These are phyloP conservation scores for Myathropa florea DNA, from an alignment of 2,888 invertebrate species.

Conservation along the genomic window DNA sequence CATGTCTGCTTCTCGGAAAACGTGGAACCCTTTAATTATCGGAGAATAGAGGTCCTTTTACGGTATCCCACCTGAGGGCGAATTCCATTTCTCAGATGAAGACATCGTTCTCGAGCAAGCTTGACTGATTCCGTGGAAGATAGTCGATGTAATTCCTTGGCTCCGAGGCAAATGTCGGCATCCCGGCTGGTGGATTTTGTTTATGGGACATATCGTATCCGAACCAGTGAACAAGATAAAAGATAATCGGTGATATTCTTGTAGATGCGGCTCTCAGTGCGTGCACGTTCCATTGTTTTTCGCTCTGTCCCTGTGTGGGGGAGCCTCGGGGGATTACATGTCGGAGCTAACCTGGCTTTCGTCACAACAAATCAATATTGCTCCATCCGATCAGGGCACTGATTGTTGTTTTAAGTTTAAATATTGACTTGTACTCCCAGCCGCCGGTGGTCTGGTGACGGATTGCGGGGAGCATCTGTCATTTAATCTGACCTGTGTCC, in stretches of 20 bases:
- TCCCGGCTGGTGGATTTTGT: slow-evolving; percentile 25
- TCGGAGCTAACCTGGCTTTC: slow-evolving; percentile 6
- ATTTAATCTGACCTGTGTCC: slow-evolving; percentile 11
- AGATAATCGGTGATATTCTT: slow-evolving; percentile 40
- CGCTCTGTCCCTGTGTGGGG: not conserved
- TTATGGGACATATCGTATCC: slow-evolving; percentile 54
- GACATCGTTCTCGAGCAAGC: slow-evolving; percentile 14
- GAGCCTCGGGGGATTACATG: not conserved
- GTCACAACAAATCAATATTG: slow-evolving; percentile 46
- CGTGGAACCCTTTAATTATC: slow-evolving; percentile 22
- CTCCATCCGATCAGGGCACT: slow-evolving; percentile 1
- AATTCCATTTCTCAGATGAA: slow-evolving; percentile 5
- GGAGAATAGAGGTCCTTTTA: not conserved
- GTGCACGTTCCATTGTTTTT: not conserved
- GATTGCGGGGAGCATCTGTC: slow-evolving; percentile 15
- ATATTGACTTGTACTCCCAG: not conserved
- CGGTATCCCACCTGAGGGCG: not conserved
- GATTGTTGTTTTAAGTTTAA: slow-evolving; percentile 41
- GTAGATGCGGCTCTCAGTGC: not conserved
- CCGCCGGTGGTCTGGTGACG: not conserved
- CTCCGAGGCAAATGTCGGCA: slow-evolving; percentile 30
- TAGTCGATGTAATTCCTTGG: slow-evolving; percentile 34
- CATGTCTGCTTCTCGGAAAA: not conserved
- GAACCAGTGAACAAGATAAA: slow-evolving; percentile 54
- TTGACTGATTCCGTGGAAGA: slow-evolving; percentile 44